A percentile compares a stretch with the other conserved stretches of the same genome.
phyloP scores from a whole-genome alignment of 2,888 invertebrate genomes.

The Balanococcus diminutus region DNA sequence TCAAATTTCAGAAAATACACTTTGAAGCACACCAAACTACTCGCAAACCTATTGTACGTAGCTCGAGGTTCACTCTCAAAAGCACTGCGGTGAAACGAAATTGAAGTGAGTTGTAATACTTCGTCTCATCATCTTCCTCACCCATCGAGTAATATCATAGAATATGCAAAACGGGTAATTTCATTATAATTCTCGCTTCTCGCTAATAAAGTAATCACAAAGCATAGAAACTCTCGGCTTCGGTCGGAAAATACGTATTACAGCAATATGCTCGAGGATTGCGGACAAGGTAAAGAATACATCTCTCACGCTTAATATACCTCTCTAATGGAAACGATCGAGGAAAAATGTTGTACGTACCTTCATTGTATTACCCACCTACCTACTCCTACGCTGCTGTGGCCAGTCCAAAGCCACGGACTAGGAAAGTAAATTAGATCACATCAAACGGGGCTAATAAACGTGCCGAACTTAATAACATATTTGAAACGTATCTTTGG shows the following conservation, averaged over 20 bases:
- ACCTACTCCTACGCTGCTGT: background rate
- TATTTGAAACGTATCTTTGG: slow-evolving; percentile 1
- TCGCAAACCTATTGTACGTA: no score
- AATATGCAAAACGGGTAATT: background rate
- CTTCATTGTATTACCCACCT: no score
- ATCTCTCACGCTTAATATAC: background rate
- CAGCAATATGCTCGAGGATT: background rate
- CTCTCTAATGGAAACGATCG: background rate
- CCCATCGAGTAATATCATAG: no score
- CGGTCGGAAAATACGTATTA: background rate
- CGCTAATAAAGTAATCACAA: background rate
- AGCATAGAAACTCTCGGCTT: background rate
- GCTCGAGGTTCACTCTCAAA: no score
- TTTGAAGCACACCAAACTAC: no score
- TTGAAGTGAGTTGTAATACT: no score
- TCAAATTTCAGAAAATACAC: no score
- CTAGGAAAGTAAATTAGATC: background rate
- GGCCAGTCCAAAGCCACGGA: no score
- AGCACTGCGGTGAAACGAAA: no score
- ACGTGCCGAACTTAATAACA: slow-evolving; percentile 1
- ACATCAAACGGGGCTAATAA: background rate
- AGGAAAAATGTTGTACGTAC: background rate
- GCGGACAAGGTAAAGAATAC: background rate
- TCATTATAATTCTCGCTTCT: background rate
- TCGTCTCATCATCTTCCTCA: no score